Evolutionary conservation across 2,797 vertebrate species (phyloP).

Genomic region (Chiroxiphia lanceolata): DNA sequence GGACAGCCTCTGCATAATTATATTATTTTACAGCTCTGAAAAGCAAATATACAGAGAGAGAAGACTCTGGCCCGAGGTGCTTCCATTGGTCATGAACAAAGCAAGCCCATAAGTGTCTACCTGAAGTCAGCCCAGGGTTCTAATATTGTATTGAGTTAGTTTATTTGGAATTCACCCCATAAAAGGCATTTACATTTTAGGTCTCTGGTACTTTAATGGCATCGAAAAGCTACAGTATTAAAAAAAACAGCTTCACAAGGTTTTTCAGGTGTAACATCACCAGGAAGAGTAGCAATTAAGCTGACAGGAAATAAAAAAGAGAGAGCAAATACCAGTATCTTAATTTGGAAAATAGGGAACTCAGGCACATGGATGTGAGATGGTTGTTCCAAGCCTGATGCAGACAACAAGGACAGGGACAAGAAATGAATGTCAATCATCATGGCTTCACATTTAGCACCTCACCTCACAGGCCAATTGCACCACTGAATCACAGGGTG

Average conservation of each 20-base stretch:
- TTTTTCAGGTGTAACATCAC: neutral
- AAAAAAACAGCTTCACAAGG: neutral
- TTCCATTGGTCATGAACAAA: neutral
- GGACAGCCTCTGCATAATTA: neutral
- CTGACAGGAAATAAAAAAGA: neutral
- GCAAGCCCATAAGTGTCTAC: neutral
- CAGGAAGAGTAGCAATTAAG: neutral
- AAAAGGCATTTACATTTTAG: neutral
- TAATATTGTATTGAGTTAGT: neutral
- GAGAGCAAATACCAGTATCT: neutral
- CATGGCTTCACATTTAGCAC: neutral
- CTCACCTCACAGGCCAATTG: neutral
- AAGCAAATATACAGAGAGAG: neutral
- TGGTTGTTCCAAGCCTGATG: neutral
- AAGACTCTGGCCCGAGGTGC: neutral
- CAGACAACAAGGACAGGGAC: neutral
- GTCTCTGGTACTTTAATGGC: neutral
- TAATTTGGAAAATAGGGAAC: neutral
- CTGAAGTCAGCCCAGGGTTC: neutral
- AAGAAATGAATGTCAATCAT: neutral
- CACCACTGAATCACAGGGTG: neutral
- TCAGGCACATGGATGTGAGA: neutral
- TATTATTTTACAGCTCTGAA: neutral
- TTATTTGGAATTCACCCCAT: neutral
- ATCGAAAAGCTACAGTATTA: neutral